Percentiles rank a stretch among this genome's conserved stretches.
phyloP scores from a whole-genome alignment of 2,113 vertebrate genomes.

The Hyla sarda region DNA sequence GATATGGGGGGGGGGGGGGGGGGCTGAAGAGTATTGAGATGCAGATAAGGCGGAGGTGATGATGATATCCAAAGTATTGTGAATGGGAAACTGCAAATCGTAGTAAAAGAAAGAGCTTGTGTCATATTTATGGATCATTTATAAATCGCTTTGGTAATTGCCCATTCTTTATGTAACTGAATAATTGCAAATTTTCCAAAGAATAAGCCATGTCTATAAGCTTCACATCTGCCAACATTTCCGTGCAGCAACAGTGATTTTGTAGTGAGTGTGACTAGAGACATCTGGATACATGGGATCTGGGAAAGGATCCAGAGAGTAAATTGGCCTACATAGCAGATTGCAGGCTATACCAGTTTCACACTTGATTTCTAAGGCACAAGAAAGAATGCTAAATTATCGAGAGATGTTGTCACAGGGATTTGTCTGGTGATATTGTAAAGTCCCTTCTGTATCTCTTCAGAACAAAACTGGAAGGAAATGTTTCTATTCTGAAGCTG shows the following conservation, averaged over 20 bases:
- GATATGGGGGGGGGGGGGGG: too few species aligned
- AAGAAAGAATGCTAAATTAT: conserved; percentile 1
- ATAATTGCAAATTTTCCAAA: conserved; percentile 32
- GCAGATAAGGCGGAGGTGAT: conserved; percentile 23
- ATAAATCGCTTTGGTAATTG: conserved; percentile 12
- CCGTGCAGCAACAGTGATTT: conserved; percentile 38
- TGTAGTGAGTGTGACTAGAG: conserved; percentile 49
- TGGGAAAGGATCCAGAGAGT: conserved; percentile 51
- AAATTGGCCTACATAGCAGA: conserved; percentile 57
- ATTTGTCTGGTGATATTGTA: background rate
- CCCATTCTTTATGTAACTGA: conserved; percentile 36
- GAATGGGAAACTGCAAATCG: background rate
- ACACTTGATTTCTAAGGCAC: conserved; percentile 38
- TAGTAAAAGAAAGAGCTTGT: background rate
- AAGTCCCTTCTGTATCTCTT: background rate
- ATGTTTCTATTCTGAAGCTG: background rate
- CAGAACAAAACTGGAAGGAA: background rate
- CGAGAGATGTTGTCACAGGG: background rate
- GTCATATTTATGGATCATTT: background rate
- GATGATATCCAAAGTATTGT: conserved; percentile 20
- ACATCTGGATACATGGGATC: conserved; percentile 57
- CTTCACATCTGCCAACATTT: conserved; percentile 27
- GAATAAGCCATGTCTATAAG: background rate
- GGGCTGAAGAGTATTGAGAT: background rate
- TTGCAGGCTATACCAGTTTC: conserved; percentile 12